These are phyloP conservation scores for Nasonia oneida DNA, from an alignment of 2,888 invertebrate species.

Conservation along the genomic window DNA sequence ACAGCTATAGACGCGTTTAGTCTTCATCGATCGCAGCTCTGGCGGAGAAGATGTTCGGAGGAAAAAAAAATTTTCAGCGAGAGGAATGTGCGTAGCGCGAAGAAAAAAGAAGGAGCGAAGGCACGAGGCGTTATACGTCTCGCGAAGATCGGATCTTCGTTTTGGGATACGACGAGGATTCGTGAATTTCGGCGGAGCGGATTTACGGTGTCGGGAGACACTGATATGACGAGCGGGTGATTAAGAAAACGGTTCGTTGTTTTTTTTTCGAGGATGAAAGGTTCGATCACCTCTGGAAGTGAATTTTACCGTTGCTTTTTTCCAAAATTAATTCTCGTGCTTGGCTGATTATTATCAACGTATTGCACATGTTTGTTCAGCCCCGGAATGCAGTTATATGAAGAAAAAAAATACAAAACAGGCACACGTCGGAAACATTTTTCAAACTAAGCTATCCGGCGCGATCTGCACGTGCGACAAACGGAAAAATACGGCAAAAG, in stretches of 20 bases:
- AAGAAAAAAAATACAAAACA: slow-evolving; percentile 31
- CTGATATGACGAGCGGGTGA: not conserved
- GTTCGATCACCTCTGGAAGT: not conserved
- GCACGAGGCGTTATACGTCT: slow-evolving; percentile 20
- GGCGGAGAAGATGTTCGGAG: no score
- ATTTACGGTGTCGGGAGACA: slow-evolving; percentile 23
- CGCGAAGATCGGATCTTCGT: slow-evolving; percentile 41
- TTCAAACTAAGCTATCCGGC: slow-evolving; percentile 13
- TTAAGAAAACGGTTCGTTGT: not conserved
- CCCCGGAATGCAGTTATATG: slow-evolving; percentile 3
- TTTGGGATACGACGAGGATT: not conserved
- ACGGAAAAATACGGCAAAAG: not conserved
- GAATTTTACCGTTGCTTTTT: not conserved
- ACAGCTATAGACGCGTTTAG: not conserved
- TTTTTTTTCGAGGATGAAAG: not conserved
- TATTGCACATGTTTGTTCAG: not conserved
- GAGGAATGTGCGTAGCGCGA: not conserved
- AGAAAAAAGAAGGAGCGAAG: not conserved
- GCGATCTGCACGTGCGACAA: slow-evolving; percentile 17
- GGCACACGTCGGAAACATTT: slow-evolving; percentile 52
- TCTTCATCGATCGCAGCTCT: no score
- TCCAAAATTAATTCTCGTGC: no score
- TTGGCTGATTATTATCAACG: no score
- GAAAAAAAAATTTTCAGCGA: no score
- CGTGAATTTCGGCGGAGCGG: slow-evolving; percentile 9